Evolutionary conservation across 2,797 vertebrate species (phyloP), one percentile per base, ranked within the genome.

Genomic region (Emys orbicularis): DNA sequence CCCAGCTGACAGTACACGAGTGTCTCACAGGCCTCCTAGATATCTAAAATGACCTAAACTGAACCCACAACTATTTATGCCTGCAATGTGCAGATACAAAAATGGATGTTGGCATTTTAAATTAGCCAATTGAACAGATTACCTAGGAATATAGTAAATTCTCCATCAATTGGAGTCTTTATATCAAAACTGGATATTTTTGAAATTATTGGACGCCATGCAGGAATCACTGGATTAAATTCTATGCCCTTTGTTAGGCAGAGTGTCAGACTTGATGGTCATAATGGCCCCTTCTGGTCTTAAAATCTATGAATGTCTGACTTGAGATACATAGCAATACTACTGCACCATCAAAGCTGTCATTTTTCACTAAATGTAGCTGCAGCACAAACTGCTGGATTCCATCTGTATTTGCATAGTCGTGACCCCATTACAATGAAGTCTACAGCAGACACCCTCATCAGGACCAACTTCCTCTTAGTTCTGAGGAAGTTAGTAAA

Each of bases 151-250:
- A 16, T 9, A 5, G n/a, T 25, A 50, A 80, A 61, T 2, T 27
- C 3, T 37, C 56, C 41, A 7, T 34, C 49, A 59, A 31, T 5
- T 0, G 0, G 8, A 41, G 21, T 50, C 76, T 21, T 68, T 52
- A 31, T 61, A 44, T 79, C 50, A 56, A 2, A 8, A 25, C 27
- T 15, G n/a, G 25, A 77, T 83, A 23, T 59, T 18, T 83, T 89
- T 59, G 3, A 21, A 68, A 68, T n/a, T 31, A 54, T 49, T 50
- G 11, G 27, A 34, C 5, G 8, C n/a, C 27, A 37, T 54, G 3
- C 27, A 27, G 12, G 15, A 34, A 80, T 90, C 6, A 21, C 8
- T 49, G 65, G 31, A 47, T 37, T 27, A 25, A 79, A 47, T 85
- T 56, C 23, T 53, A n/a, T 37, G 37, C 13, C 74, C 74, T 13